phyloP scores from a whole-genome alignment of 2,797 vertebrate genomes.

The Gymnocypris eckloni region DNA sequence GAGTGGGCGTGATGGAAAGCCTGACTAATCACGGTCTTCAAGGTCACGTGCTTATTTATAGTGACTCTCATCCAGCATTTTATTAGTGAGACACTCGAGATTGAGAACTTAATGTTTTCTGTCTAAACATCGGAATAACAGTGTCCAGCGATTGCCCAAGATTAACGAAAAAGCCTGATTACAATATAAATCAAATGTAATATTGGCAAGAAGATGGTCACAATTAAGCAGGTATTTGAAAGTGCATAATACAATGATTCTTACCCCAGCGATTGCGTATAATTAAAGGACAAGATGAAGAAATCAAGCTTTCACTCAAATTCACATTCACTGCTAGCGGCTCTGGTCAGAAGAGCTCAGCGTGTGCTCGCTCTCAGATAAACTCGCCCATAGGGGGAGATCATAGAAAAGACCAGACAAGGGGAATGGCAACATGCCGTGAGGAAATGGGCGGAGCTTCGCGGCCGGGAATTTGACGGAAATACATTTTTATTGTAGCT shows the following conservation, averaged over 20 bases:
- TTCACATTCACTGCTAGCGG: background rate
- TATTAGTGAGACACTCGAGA: background rate
- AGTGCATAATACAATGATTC: background rate
- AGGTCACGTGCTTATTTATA: constrained; percentile 9
- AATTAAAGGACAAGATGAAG: constrained; percentile 15
- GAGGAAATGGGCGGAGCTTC: background rate
- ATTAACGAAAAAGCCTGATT: background rate
- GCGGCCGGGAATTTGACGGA: background rate
- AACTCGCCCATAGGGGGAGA: constrained; percentile 6
- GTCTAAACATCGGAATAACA: background rate
- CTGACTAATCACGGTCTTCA: constrained; percentile 11
- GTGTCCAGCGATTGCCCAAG: background rate
- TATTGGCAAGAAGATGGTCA: background rate
- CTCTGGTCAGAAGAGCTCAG: background rate
- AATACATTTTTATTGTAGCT: background rate
- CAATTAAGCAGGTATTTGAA: background rate
- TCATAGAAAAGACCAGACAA: background rate
- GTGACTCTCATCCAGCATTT: background rate
- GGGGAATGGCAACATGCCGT: background rate
- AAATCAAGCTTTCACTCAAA: constrained; percentile 1
- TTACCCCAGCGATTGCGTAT: constrained; percentile 25
- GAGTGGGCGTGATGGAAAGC: constrained; percentile 36
- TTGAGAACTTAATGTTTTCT: background rate
- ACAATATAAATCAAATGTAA: background rate
- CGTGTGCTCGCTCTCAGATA: background rate